These are phyloP conservation scores for Armadillidium nasatum DNA, from an alignment of 1,140 invertebrate species.

Conservation along the genomic window DNA sequence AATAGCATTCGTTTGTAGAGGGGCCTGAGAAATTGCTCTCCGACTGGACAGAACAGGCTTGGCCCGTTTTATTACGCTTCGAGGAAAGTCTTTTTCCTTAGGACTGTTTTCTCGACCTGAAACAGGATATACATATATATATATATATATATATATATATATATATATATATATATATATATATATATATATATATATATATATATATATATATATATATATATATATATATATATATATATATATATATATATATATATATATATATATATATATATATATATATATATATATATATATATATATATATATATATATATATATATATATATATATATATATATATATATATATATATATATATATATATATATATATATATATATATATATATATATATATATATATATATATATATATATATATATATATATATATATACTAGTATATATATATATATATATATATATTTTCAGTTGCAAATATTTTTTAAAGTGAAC, in stretches of 20 bases:
- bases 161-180: conserved; percentile 19
- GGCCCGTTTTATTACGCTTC: background rate
- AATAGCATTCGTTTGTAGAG: background rate
- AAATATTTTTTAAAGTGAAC: background rate
- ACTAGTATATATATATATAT: background rate
- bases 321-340: conserved; percentile 20
- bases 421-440: background rate
- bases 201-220: conserved; percentile 18
- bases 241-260: background rate
- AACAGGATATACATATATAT: background rate
- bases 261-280: background rate
- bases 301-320: conserved; percentile 1
- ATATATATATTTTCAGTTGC: background rate
- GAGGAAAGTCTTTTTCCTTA: background rate
- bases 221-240: conserved; percentile 3
- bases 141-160: conserved; percentile 14
- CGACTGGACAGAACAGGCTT: background rate
- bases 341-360: conserved; percentile 18
- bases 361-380: conserved; percentile 3
- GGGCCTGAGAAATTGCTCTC: background rate
- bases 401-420: background rate
- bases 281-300: background rate
- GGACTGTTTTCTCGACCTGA: conserved; percentile 2
- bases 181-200: conserved; percentile 21
- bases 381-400: conserved; percentile 5